Base-by-base conservation (phyloP, 2,113 vertebrate genomes). In the Nibea coibor region DNA sequence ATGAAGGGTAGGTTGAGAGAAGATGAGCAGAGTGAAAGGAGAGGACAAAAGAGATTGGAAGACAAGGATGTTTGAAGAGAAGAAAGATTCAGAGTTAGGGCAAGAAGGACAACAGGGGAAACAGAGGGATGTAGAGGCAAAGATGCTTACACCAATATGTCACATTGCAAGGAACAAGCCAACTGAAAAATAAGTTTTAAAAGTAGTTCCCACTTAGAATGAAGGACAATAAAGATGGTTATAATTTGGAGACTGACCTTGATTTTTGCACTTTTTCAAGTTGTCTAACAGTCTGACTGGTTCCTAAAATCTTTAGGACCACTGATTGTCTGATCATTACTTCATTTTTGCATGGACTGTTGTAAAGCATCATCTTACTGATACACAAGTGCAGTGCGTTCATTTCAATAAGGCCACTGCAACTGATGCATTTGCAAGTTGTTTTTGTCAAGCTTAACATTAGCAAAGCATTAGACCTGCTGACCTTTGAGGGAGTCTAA, bases 1-100 rank as follows among this genome's bases (percentile, higher is more conserved):
- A 85, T 69, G 61, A 77, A 14, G 39, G 16, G 24, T 57, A 26
- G 14, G 53, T 50, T 65, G 22, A 67, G 39, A 72, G 28, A 67
- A 53, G 28, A 76, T 4, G 10, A 69, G 50, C 39, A 39, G 31
- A 68, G 63, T 31, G 31, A 9, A 73, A 54, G 22, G 31, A 75
- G 43, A 53, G 42, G 70, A 69, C 47, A 57, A 62, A 69, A 14
- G 17, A 78, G 24, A 65, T 15, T 20, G 58, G 14, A 61, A 51
- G 15, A 26, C 50, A 57, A 11, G 5, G 47, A 10, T 24, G 43
- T 0, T 54, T 16, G n/a, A 56, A 22, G 26, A 19, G 14, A 31
- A 61, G 11, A 77, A 72, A 59, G 43, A 76, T n/a, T 14, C 31
- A 24, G 4, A 50, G 50, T 10, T 75, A 12, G 9, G 43, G 56